A percentile compares a stretch with the other conserved stretches of the same genome.
Evolutionary conservation across 2,888 invertebrate genomes (phyloP).

Genomic region (Philopedon plagiatum): DNA sequence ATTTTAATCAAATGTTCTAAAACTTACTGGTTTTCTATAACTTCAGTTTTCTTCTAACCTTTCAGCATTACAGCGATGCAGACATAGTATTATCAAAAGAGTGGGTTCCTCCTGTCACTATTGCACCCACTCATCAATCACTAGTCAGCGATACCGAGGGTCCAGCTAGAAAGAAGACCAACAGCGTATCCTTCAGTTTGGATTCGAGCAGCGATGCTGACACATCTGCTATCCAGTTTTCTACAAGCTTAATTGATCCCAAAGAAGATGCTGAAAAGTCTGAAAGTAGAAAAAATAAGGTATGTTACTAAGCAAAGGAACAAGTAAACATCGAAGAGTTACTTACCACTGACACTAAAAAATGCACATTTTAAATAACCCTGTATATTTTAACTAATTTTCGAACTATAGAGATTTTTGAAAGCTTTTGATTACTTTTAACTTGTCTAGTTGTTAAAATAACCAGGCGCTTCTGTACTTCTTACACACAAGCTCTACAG

Average conservation of each 20-base stretch:
- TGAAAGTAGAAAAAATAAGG: constrained; percentile 84
- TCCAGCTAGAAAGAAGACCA: constrained; percentile 78
- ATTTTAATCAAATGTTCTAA: too few relatives aligned
- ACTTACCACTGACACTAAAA: too few relatives aligned
- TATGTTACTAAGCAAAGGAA: constrained; percentile 38
- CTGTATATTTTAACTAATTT: too few relatives aligned
- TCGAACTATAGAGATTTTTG: too few relatives aligned
- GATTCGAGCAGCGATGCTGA: constrained; percentile 74
- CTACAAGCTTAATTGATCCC: constrained; percentile 63
- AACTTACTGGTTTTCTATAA: neutral
- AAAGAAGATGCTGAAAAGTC: constrained; percentile 74
- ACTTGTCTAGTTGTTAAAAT: too few relatives aligned
- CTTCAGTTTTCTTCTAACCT: constrained; percentile 8
- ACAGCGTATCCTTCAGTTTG: constrained; percentile 81
- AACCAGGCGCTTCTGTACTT: neutral
- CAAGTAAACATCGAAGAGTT: neutral
- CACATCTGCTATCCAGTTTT: constrained; percentile 61
- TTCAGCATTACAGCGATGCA: constrained; percentile 85
- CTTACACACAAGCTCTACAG: neutral
- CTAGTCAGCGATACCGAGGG: constrained; percentile 67
- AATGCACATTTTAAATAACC: too few relatives aligned
- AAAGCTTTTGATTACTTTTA: too few relatives aligned
- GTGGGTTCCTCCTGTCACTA: constrained; percentile 89
- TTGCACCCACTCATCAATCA: constrained; percentile 79
- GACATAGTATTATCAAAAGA: constrained; percentile 90